Conservation (phyloP, 2,888 invertebrate genomes). For the Sphaeridia pumilis region DNA sequence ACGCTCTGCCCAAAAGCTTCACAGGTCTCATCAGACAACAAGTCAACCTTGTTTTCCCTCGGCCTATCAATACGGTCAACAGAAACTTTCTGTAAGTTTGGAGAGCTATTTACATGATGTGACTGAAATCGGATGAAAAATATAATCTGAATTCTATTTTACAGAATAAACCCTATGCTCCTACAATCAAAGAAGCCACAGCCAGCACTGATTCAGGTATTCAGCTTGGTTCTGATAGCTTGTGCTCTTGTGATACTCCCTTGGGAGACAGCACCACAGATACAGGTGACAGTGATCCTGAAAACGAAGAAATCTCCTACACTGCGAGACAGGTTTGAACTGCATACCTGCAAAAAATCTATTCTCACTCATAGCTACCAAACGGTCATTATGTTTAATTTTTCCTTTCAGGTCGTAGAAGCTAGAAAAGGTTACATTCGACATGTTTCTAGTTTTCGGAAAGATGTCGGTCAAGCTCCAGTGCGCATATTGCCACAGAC, state of each 20-base stretch:
- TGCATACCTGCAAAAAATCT: no score
- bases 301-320: slow-evolving; percentile 33
- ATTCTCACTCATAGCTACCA: no score
- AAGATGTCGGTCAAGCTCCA: slow-evolving; percentile 25
- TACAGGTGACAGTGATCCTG: slow-evolving; percentile 36
- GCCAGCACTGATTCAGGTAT: slow-evolving; percentile 36
- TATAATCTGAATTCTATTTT: no score
- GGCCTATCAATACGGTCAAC: no score
- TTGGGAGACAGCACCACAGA: slow-evolving; percentile 36
- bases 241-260: slow-evolving; percentile 36
- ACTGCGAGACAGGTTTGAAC: slow-evolving; percentile 36
- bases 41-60: no score
- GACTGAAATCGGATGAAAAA: no score
- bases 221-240: slow-evolving; percentile 35
- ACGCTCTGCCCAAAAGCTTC: no score
- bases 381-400: no score
- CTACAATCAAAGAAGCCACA: slow-evolving; percentile 28
- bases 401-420: slow-evolving; percentile 47
- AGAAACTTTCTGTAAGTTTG: no score
- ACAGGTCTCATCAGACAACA: no score
- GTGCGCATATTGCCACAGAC: slow-evolving; percentile 26
- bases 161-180: slow-evolving; percentile 31
- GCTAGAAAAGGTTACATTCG: slow-evolving; percentile 55
- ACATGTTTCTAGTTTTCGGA: slow-evolving; percentile 40
- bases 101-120: no score